These are phyloP conservation scores for Melanocharis versteri DNA, from an alignment of 2,113 vertebrate species.

Conservation along the genomic window DNA sequence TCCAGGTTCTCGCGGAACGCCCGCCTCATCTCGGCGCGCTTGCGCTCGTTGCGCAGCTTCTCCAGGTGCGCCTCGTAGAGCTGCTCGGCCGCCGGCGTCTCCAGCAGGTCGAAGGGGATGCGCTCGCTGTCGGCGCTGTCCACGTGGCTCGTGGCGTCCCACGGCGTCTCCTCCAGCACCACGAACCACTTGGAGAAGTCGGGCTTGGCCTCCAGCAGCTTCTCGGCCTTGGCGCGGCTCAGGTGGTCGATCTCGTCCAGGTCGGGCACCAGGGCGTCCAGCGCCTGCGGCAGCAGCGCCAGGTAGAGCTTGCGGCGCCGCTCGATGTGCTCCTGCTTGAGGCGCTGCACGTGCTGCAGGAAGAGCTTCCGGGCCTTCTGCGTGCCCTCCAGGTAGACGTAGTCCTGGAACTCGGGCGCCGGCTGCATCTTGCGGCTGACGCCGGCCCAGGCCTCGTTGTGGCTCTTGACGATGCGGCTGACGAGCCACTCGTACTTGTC, in stretches of 20 bases:
- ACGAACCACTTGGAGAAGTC: constrained; percentile 93
- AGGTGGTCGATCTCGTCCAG: constrained; percentile 91
- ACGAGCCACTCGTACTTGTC: constrained; percentile 95
- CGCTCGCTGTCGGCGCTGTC: constrained; percentile 85
- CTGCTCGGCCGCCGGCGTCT: constrained; percentile 79
- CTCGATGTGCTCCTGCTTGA: constrained; percentile 94
- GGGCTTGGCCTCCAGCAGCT: constrained; percentile 86
- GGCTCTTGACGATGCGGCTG: constrained; percentile 84
- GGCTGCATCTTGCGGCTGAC: constrained; percentile 84
- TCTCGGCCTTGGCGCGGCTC: constrained; percentile 84
- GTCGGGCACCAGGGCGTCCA: constrained; percentile 82
- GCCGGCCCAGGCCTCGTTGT: constrained; percentile 86
- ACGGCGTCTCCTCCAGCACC: constrained; percentile 91
- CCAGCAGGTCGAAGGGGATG: constrained; percentile 92
- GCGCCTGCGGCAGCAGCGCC: constrained; percentile 81
- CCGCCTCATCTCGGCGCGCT: constrained; percentile 84
- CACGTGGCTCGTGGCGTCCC: constrained; percentile 88
- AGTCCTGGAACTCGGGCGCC: constrained; percentile 87
- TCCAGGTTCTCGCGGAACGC: constrained; percentile 90
- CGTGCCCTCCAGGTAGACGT: constrained; percentile 92
- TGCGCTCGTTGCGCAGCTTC: constrained; percentile 85
- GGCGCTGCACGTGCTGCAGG: constrained; percentile 88
- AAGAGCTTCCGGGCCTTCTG: constrained; percentile 95
- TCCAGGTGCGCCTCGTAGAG: constrained; percentile 87
- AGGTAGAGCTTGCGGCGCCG: constrained; percentile 84